Conservation (phyloP, 2,888 invertebrate genomes). For the Uropetala carovei region DNA sequence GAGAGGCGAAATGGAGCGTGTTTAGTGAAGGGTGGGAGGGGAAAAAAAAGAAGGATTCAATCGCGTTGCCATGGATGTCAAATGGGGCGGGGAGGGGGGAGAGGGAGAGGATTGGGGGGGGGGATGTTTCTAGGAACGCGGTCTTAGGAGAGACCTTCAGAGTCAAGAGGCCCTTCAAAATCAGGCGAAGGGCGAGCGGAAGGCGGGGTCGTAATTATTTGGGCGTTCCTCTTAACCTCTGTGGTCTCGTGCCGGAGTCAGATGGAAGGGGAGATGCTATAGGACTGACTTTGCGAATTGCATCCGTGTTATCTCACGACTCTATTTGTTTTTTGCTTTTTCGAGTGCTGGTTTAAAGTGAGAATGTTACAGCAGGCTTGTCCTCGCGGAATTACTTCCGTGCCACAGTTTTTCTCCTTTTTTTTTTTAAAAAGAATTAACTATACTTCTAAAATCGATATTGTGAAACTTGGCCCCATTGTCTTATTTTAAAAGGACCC, state of each 20-base stretch:
- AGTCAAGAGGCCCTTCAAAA: conserved; percentile 33
- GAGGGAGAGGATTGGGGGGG: neutral
- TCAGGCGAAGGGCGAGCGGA: neutral
- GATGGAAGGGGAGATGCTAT: neutral
- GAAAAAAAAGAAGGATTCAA: neutral
- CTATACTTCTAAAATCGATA: too few relatives aligned
- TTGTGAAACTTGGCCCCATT: too few relatives aligned
- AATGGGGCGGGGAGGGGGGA: neutral
- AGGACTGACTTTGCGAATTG: neutral
- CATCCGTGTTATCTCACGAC: too few relatives aligned
- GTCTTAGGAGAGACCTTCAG: neutral
- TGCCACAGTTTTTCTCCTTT: too few relatives aligned
- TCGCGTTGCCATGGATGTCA: neutral
- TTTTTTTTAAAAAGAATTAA: too few relatives aligned
- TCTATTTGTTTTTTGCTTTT: too few relatives aligned
- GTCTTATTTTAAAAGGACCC: too few relatives aligned
- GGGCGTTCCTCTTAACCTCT: neutral
- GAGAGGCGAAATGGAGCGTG: neutral
- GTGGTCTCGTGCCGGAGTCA: neutral
- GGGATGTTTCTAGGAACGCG: neutral
- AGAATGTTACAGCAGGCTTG: too few relatives aligned
- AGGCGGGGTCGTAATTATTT: neutral
- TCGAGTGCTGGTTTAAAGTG: too few relatives aligned
- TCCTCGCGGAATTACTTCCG: too few relatives aligned
- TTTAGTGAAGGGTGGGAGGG: neutral